Evolutionary conservation across 2,797 vertebrate genomes (phyloP).

Genomic region (Chaunax sp.): DNA sequence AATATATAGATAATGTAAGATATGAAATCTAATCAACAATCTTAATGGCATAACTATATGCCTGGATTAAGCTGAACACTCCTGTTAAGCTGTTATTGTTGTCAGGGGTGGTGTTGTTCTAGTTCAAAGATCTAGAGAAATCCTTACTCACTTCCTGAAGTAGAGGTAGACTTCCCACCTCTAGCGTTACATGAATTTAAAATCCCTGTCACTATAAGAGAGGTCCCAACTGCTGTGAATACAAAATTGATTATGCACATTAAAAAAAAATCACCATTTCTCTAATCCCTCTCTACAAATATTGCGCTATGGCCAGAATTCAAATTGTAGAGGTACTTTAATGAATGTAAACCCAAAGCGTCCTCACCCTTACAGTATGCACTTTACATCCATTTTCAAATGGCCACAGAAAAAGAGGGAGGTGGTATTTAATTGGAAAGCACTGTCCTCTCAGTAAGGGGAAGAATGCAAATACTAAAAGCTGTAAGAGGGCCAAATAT

Average conservation of each 20-base stretch:
- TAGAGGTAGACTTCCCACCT: conserved; percentile 2
- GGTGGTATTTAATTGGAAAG: conserved; percentile 20
- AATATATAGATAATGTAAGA: no score
- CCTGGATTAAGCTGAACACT: conserved; percentile 1
- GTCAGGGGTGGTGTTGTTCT: neutral
- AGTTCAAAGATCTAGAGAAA: no score
- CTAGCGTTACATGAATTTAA: conserved; percentile 23
- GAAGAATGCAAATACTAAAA: conserved; percentile 29
- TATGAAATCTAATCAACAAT: no score
- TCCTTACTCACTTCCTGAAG: no score
- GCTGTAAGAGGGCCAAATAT: conserved; percentile 59
- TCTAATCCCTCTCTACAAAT: conserved; percentile 30
- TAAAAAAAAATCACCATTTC: conserved; percentile 17
- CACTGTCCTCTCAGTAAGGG: conserved; percentile 40
- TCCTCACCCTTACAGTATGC: neutral
- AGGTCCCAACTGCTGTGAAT: conserved; percentile 43
- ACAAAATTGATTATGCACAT: conserved; percentile 44
- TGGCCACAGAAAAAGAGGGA: neutral
- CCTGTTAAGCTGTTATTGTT: neutral
- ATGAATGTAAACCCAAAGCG: conserved; percentile 20
- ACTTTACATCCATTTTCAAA: conserved; percentile 9
- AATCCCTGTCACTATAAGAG: conserved; percentile 14
- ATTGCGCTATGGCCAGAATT: conserved; percentile 5
- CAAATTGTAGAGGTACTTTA: conserved; percentile 7
- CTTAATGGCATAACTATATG: no score